Evolutionary conservation across 2,113 vertebrate species (phyloP), one percentile per base, ranked within the genome.

Genomic region (Ailuropoda melanoleuca): DNA sequence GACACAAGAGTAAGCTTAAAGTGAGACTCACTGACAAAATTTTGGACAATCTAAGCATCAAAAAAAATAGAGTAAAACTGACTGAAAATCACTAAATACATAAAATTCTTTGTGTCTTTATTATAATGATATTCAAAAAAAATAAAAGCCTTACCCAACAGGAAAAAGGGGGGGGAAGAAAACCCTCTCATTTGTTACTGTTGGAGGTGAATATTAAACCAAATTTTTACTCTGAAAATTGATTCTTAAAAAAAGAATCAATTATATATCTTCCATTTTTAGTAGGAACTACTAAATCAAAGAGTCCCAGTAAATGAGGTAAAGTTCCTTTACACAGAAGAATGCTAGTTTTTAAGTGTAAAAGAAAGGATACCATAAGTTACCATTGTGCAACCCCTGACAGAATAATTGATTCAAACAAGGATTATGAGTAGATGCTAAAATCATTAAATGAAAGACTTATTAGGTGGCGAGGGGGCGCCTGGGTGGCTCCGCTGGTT

Each of bases 141-240:
- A 60, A 31, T 24, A 17, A 88, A 81, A 62, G 60, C 3, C 43
- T 37, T 64, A 72, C 39, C 39, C 53, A 84, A 53, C 2, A 19
- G 39, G 39, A 39, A 43, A 85, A 66, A 39, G 17, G 26, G 0
- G n/a, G 29, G 15, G n/a, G 23, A 34, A 21, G 48, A 58, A 68
- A 75, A 77, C 39, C 3, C 62, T 93, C 24, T 88, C 62, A 75
- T 46, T 48, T 77, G 24, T 46, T 50, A 88, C 37, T 21, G 77
- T 0, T 89, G 43, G 34, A 62, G 19, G 26, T 68, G 9, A 81
- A 60, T 58, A 84, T 81, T 77, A 56, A 26, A 82, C 4, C 55
- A 96, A 92, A 9, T 29, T 66, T 94, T 95, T 48, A 80, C n/a
- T 88, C 83, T 66, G 29, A 95, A 85, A 96, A 86, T 18, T 62